phyloP scores from a whole-genome alignment of 2,113 vertebrate species.

The Macroglossus sobrinus region DNA sequence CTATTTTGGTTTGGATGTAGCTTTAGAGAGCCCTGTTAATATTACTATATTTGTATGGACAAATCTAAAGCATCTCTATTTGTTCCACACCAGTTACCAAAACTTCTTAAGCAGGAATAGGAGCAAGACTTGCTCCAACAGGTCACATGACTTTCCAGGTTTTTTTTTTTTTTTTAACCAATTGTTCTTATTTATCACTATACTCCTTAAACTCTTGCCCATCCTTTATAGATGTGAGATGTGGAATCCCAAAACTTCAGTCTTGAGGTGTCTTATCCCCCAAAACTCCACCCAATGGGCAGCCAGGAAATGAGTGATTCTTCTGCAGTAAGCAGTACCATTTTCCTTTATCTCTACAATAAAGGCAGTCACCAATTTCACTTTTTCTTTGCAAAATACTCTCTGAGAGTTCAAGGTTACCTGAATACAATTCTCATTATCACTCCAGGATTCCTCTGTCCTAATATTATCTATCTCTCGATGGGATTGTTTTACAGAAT shows the following conservation, averaged over 20 bases:
- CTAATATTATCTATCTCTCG: not conserved
- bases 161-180: too few species aligned
- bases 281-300: not conserved
- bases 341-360: not conserved
- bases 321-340: not conserved
- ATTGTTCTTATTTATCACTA: not conserved
- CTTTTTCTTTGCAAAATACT: not conserved
- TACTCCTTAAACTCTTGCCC: not conserved
- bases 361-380: not conserved
- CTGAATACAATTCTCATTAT: not conserved
- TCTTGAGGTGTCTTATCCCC: not conserved
- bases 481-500: not conserved
- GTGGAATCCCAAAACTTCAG: not conserved
- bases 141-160: not conserved
- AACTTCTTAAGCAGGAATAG: not conserved
- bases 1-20: not conserved
- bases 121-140: not conserved
- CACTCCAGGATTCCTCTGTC: slow-evolving; percentile 16
- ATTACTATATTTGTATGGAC: not conserved
- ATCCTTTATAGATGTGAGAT: not conserved
- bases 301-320: not conserved
- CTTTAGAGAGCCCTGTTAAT: not conserved
- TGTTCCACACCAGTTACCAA: not conserved
- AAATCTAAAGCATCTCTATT: not conserved
- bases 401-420: not conserved